These are phyloP conservation scores for Pycnomerus fuliginosus DNA, from an alignment of 2,888 invertebrate species.

Conservation along the genomic window DNA sequence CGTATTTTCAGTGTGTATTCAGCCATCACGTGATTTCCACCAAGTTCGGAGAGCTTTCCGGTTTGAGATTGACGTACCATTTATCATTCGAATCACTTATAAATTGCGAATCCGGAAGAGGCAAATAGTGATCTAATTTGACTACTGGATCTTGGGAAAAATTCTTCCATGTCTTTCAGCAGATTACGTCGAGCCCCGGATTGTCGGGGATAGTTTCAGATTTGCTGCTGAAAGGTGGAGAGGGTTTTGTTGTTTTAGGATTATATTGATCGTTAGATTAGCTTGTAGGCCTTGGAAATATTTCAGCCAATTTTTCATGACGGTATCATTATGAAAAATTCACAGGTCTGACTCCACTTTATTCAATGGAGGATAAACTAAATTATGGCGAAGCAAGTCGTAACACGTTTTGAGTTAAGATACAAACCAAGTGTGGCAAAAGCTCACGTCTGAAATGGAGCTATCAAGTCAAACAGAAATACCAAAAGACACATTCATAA, in stretches of 20 bases:
- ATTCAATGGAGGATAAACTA: too few species aligned
- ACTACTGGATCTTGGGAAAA: neutral
- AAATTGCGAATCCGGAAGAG: constrained; percentile 11
- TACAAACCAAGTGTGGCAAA: too few species aligned
- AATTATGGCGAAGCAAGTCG: too few species aligned
- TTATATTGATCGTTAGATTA: constrained; percentile 20
- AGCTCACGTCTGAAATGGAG: too few species aligned
- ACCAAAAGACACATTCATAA: too few species aligned
- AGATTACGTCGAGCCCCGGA: too few species aligned
- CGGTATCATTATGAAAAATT: constrained; percentile 20
- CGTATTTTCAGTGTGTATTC: constrained; percentile 6
- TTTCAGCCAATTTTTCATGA: constrained; percentile 11
- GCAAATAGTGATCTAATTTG: constrained; percentile 10
- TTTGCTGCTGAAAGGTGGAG: constrained; percentile 6
- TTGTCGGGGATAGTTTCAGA: constrained; percentile 11
- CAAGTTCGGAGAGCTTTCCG: constrained; percentile 10
- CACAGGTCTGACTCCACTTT: too few species aligned
- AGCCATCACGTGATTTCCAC: constrained; percentile 17
- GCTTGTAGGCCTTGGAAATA: constrained; percentile 19
- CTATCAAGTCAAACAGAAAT: too few species aligned
- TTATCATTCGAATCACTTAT: constrained; percentile 24
- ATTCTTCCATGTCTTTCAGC: too few species aligned
- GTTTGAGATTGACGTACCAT: constrained; percentile 14
- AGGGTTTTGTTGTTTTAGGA: constrained; percentile 20
- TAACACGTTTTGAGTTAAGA: too few species aligned